A percentile compares a stretch with the other conserved stretches of the same genome.
Conservation (phyloP, 2,797 vertebrate species). For the Artibeus jamaicensis region DNA sequence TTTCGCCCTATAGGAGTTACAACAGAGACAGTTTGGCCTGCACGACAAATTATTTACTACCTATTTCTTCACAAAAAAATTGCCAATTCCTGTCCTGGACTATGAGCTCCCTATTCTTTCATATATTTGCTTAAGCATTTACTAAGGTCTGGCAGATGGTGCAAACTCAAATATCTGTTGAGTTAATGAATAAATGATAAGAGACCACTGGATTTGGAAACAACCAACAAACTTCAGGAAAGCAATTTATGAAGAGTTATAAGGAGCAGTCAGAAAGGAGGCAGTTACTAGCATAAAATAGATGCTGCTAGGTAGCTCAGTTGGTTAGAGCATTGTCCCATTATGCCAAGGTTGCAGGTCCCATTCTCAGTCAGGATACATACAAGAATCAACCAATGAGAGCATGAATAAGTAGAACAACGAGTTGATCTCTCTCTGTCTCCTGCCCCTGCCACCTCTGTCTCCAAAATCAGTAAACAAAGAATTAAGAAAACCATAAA, state of each 20-base stretch:
- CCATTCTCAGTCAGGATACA: not conserved
- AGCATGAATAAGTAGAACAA: not conserved
- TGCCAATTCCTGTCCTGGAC: not conserved
- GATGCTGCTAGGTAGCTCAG: not conserved
- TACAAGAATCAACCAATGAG: not conserved
- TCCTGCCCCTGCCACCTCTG: not conserved
- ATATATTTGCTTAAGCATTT: not conserved
- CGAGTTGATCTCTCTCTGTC: not conserved
- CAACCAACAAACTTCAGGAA: not conserved
- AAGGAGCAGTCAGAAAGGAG: not conserved
- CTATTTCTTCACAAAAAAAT: not conserved
- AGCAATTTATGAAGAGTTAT: not conserved
- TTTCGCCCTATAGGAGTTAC: not conserved
- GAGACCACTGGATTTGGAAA: not conserved
- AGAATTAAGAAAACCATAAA: not conserved
- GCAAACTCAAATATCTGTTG: not conserved
- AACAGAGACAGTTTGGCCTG: not conserved
- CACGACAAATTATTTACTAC: not conserved
- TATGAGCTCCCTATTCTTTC: not conserved
- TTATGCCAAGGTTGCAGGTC: not conserved
- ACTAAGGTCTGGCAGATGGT: not conserved
- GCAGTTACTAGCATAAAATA: not conserved
- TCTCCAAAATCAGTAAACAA: not conserved
- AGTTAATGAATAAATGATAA: constrained; percentile 1
- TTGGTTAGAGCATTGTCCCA: not conserved